Base-by-base conservation (phyloP, 2,888 invertebrate species). In the Gortyna flavago region DNA sequence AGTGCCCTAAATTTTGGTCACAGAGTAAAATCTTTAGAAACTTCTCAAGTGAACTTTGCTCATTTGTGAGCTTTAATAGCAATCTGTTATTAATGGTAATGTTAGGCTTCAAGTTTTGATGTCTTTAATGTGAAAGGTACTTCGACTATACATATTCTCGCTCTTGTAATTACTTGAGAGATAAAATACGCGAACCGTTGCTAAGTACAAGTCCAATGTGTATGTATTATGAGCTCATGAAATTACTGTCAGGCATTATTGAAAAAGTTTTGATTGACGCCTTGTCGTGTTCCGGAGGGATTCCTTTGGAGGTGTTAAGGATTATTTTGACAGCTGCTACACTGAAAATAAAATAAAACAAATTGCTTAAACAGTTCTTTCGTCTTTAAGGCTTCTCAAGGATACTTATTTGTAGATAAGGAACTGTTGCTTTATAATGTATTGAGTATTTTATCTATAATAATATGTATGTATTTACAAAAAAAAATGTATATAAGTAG, bases 11-110 rank as follows among this genome's bases (percentile, higher is more conserved):
- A 87, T 87, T 85, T 77, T 80, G 81, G 77, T 84, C 78, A 80
- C 85, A 75, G 71, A 67, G 62, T 84, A 87, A 87, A 87, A 85
- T 87, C 80, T 85, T 74, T 72, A 29, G 65, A 64, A 85, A 85
- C 41, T 85, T 85, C 72, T 74, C 75, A 76, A 77, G 18, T 69
- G 29, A 84, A 87, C 75, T 87, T 85, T 64, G 41, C 72, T 79
- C 85, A 80, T 87, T 87, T 80, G 78, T 80, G 75, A 77, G 77
- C 81, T 87, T 80, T 75, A 72, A 83, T 81, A 80, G 79, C 67
- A 81, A 87, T 85, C 68, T 81, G 81, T 78, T 77, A 78, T 87
- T 79, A 85, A 77, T 79, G 74, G 6, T 64, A 79, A 77, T 85
- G 76, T 85, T 79, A 83, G 64, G 64, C 66, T 74, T 76, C n/a